A percentile compares a stretch with the other conserved stretches of the same genome.
Conservation (phyloP, 1,140 invertebrate genomes). For the Drosophila willistoni region DNA sequence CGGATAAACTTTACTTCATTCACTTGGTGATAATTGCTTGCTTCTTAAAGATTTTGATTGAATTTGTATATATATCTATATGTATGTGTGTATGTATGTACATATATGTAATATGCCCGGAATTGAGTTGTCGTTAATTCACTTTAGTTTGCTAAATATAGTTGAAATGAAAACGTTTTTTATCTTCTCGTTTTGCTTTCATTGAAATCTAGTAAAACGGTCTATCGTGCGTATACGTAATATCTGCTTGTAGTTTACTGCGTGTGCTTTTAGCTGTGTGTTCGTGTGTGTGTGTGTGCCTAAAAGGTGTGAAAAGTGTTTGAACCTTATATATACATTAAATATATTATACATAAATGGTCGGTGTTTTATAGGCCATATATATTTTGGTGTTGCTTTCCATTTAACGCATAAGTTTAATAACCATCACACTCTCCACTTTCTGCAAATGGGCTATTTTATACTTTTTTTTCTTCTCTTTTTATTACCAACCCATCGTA, state of each 20-base stretch:
- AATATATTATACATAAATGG: conserved; percentile 7
- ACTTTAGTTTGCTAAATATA: conserved; percentile 1
- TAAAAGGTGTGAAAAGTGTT: conserved; percentile 33
- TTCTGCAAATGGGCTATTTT: neutral
- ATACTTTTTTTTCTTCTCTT: neutral
- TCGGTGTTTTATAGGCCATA: conserved; percentile 16
- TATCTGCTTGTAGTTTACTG: conserved; percentile 34
- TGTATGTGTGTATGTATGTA: neutral
- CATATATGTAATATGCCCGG: conserved; percentile 24
- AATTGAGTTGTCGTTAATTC: conserved; percentile 36
- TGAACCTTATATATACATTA: conserved; percentile 22
- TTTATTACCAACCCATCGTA: conserved; percentile 4
- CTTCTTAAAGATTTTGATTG: conserved; percentile 34
- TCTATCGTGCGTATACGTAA: conserved; percentile 55
- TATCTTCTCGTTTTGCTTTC: conserved; percentile 12
- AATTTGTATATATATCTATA: conserved; percentile 19
- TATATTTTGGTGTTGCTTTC: conserved; percentile 16
- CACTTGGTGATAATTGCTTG: conserved; percentile 47
- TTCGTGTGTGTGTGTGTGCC: conserved; percentile 14
- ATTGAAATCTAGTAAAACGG: conserved; percentile 2
- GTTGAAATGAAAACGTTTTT: conserved; percentile 23
- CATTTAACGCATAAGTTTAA: conserved; percentile 10
- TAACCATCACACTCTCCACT: neutral
- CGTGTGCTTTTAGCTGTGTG: conserved; percentile 1
- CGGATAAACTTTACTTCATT: conserved; percentile 34